Evolutionary conservation across 1,140 invertebrate species (phyloP), one percentile per base, ranked within the genome.

Genomic region (Drosophila subobscura): DNA sequence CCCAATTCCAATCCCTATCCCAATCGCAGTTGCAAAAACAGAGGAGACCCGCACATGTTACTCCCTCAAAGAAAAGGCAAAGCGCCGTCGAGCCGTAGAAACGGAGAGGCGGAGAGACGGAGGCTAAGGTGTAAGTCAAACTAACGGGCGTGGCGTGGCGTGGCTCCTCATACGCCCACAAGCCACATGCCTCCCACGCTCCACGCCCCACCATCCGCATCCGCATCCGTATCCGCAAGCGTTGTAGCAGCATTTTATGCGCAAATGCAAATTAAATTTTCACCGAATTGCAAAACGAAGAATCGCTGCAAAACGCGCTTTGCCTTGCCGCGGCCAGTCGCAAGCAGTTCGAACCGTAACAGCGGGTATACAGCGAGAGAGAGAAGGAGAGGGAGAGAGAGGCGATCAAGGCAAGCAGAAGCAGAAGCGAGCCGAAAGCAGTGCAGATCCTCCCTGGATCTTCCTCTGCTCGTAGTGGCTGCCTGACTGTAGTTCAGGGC

Each of bases 201-300:
- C n/a, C n/a, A n/a, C n/a, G n/a, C 14, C n/a, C 5, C 22, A 8
- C 25, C 14, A 23, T 5, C 10, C 16, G 14, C 16, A 33, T 37
- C 33, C 33, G 3, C 50, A 20, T 55, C 59, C 14, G 58, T 68
- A 45, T 45, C 37, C 50, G 44, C 46, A 49, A 57, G 61, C 70
- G 55, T 59, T 77, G 70, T 63, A 58, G 57, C 65, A 61, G 56
- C 57, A 77, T 79, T 85, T 85, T 86, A 86, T 86, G 81, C 81
- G 81, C 79, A 86, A 86, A 86, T 86, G 81, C 71, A 86, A 86
- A 86, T 86, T 86, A 85, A 86, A 86, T 86, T 86, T 86, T 64
- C 77, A 80, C 74, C 53, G 49, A 72, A 78, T 65, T 40, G 61
- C 57, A 55, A 66, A 71, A 63, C 40, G 42, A 44, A 68, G 16